Evolutionary conservation across 2,113 vertebrate species (phyloP).

Genomic region (Cochlearius cochlearius): DNA sequence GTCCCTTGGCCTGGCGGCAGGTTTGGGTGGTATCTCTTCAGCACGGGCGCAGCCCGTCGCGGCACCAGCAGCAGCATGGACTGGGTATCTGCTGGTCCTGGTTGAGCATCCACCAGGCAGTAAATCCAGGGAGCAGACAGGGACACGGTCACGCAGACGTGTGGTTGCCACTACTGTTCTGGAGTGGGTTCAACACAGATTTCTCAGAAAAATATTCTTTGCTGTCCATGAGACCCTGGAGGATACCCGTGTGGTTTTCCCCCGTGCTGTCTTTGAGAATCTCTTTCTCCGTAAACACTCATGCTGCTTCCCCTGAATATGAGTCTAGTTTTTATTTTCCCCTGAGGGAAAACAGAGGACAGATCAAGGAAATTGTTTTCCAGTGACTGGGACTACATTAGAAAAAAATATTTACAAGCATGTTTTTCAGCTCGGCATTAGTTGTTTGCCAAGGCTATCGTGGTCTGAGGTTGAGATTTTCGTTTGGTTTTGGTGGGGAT

Average conservation of each 20-base stretch:
- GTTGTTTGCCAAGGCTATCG: background rate
- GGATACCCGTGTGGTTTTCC: background rate
- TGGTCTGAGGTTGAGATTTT: background rate
- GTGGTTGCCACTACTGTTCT: background rate
- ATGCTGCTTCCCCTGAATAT: background rate
- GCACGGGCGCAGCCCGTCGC: rapidly evolving
- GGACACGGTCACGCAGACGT: rapidly evolving
- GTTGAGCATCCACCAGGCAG: background rate
- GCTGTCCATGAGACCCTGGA: background rate
- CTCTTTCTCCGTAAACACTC: background rate
- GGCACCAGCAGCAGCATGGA: background rate
- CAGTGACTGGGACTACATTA: background rate
- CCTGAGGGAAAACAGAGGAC: background rate
- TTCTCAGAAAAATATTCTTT: background rate
- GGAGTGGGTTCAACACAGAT: background rate
- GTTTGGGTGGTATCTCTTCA: background rate
- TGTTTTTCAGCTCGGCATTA: background rate
- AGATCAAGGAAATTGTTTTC: background rate
- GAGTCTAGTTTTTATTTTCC: background rate
- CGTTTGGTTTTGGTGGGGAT: too few relatives aligned
- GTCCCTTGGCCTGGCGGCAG: background rate
- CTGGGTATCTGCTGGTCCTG: background rate
- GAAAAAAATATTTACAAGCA: background rate
- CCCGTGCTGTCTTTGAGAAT: background rate
- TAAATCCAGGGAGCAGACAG: rapidly evolving